Evolutionary conservation across 2,888 invertebrate species (phyloP).

Genomic region (Stenurella melanura): DNA sequence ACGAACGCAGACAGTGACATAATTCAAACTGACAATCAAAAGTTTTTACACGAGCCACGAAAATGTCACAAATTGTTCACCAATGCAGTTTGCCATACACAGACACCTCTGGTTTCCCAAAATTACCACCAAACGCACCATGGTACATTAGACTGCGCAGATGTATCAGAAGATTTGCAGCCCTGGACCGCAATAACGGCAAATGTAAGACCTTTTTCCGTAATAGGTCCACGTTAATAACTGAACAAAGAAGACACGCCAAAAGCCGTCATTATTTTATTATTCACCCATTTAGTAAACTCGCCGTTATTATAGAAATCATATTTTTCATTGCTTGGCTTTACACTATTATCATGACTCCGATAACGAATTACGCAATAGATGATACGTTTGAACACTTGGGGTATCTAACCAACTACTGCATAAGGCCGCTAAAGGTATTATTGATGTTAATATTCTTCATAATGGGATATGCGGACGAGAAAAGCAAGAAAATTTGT

Average conservation of each 20-base stretch:
- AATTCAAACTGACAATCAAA: background rate
- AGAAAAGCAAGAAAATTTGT: slow-evolving; percentile 50
- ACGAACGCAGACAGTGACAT: background rate
- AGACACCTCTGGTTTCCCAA: slow-evolving; percentile 9
- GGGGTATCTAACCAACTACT: background rate
- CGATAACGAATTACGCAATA: background rate
- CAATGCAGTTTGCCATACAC: background rate
- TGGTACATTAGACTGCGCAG: background rate
- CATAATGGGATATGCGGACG: slow-evolving; percentile 49
- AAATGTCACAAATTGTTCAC: background rate
- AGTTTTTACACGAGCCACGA: background rate
- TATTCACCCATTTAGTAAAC: slow-evolving; percentile 48
- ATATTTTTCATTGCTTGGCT: slow-evolving; percentile 20
- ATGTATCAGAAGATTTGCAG: slow-evolving; percentile 10
- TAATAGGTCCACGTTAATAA: slow-evolving; percentile 29
- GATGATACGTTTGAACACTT: background rate
- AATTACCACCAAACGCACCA: slow-evolving; percentile 19
- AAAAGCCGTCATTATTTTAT: slow-evolving; percentile 30
- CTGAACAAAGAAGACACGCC: slow-evolving; percentile 38
- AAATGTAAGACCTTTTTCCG: slow-evolving; percentile 37
- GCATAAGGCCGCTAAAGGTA: background rate
- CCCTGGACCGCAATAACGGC: slow-evolving; percentile 27
- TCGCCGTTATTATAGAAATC: slow-evolving; percentile 18
- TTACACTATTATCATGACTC: background rate
- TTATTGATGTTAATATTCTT: slow-evolving; percentile 40